Evolutionary conservation across 1,140 invertebrate genomes (phyloP), one percentile per base, ranked within the genome.

Genomic region (Orius insidiosus): DNA sequence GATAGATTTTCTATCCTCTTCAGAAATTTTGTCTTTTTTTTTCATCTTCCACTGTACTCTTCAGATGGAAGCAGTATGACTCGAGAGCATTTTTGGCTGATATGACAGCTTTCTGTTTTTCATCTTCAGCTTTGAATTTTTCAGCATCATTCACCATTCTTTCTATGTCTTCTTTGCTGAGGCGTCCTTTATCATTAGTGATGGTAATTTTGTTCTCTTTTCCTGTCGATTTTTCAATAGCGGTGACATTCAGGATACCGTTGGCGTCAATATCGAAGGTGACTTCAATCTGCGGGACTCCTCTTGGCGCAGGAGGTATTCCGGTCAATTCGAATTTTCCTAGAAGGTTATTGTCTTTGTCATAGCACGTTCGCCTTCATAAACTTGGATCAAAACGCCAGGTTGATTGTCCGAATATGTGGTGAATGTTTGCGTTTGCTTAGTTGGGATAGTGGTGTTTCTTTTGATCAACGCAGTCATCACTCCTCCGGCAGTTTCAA

Each of bases 191-290:
- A 68, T 97, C 93, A 60, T 97, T 97, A 56, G 88, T 96, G 56
- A 97, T 96, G 19, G 88, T 95, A 62, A 97, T 96, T 65, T 95
- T 95, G 66, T 96, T 96, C 59, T 92, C 85, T 64, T 93, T 93
- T 58, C 92, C 92, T 50, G 93, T 95, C 2, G 78, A 89, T 64
- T 81, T 88, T 64, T 93, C 88, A 19, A 82, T 66, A 16, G 88
- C 88, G 5, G 84, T 84, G 2, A 93, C 87, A 57, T 88, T 87
- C 47, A 87, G 62, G 56, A 85, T 85, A 63, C 85, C 84, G 62
- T 88, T 88, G 42, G 84, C 84, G 60, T 89, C 85, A 53, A 89
- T 85, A 59, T 89, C 84, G 60, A 89, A 90, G n/a, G 84, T 88
- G 1, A 90, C 83, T 62, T 87, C 83, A 59, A 95, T 92, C 66